Percentiles rank a stretch among this genome's conserved stretches.
Conservation (phyloP, 1,140 invertebrate genomes). For the Drosophila arawakana region DNA sequence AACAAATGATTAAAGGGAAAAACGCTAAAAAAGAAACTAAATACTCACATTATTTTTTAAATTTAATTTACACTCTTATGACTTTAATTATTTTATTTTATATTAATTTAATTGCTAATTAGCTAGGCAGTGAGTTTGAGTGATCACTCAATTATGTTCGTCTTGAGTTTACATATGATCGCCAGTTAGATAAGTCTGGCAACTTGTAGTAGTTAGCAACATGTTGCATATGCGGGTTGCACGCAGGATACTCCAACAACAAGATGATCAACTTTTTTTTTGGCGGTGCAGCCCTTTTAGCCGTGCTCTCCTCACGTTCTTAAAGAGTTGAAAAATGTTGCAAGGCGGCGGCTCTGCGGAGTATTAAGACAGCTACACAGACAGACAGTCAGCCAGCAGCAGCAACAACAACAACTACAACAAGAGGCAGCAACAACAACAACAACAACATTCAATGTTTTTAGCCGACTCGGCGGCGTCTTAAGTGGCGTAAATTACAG, state of each 20-base stretch:
- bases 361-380: slow-evolving; percentile 65
- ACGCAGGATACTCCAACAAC: neutral
- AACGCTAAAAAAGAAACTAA: no score
- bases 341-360: slow-evolving; percentile 47
- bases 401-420: slow-evolving; percentile 17
- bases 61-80: neutral
- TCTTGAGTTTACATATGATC: neutral
- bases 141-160: neutral
- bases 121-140: neutral
- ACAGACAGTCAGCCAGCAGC: slow-evolving; percentile 18
- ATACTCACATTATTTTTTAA: no score
- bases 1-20: no score
- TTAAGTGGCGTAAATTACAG: slow-evolving; percentile 84
- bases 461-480: slow-evolving; percentile 78
- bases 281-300: slow-evolving; percentile 1
- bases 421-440: slow-evolving; percentile 56
- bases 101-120: neutral
- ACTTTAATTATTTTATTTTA: neutral
- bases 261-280: slow-evolving; percentile 1
- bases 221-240: slow-evolving; percentile 37
- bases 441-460: slow-evolving; percentile 60
- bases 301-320: neutral
- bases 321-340: slow-evolving; percentile 39
- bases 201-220: slow-evolving; percentile 17
- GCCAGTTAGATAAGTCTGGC: neutral